A percentile compares a stretch with the other conserved stretches of the same genome.
Evolutionary conservation across 2,113 vertebrate species (phyloP).

Genomic region (Vanacampus margaritifer): DNA sequence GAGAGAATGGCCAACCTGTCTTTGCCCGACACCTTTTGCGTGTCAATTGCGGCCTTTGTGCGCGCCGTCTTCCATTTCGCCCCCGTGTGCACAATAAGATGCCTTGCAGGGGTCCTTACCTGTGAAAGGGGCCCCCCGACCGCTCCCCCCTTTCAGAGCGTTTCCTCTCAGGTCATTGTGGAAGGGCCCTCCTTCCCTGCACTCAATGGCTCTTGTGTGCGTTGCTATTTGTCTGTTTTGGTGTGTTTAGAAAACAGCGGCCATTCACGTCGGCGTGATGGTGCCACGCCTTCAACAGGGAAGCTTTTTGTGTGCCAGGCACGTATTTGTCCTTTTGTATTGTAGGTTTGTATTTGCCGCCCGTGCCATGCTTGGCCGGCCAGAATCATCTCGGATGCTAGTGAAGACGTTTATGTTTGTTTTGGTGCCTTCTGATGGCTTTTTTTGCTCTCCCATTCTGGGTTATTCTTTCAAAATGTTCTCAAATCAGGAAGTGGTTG

Average conservation of each 20-base stretch:
- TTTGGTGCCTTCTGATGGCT: no score
- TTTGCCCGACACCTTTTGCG: constrained; percentile 69
- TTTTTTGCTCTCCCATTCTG: not conserved
- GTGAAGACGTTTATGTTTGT: no score
- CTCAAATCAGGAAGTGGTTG: no score
- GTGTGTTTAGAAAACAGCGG: constrained; percentile 68
- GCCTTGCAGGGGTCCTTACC: constrained; percentile 72
- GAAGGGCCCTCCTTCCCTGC: constrained; percentile 40
- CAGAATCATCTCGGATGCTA: no score
- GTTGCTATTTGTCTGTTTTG: constrained; percentile 68
- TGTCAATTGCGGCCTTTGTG: constrained; percentile 75
- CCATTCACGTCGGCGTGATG: constrained; percentile 67
- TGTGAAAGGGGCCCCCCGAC: constrained; percentile 73
- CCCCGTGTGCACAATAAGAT: constrained; percentile 68
- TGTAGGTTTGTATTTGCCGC: constrained; percentile 5
- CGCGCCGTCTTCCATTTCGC: constrained; percentile 61
- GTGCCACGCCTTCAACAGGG: constrained; percentile 59
- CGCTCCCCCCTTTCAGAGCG: constrained; percentile 56
- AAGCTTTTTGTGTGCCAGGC: constrained; percentile 22
- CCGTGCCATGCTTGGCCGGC: not conserved
- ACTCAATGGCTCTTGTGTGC: constrained; percentile 63
- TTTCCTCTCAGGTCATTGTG: constrained; percentile 62
- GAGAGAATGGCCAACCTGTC: constrained; percentile 68
- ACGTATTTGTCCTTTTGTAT: constrained; percentile 14
- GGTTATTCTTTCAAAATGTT: no score